Evolutionary conservation across 2,113 vertebrate genomes (phyloP).

Genomic region (Nipponia nippon): DNA sequence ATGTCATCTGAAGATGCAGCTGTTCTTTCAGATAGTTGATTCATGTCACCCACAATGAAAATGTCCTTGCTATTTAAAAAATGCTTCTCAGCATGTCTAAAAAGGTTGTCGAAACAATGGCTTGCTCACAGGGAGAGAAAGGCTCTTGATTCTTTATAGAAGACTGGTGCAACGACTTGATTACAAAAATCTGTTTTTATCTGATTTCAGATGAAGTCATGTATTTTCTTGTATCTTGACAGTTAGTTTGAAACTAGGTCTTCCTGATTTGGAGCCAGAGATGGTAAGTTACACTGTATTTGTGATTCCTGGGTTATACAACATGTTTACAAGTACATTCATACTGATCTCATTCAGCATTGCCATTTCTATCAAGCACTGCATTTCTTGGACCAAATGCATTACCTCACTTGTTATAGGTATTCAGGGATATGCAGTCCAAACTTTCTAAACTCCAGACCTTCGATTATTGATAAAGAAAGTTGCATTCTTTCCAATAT

Average conservation of each 20-base stretch:
- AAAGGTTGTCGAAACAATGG: slow-evolving; percentile 56
- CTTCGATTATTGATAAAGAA: not conserved
- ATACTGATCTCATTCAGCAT: not conserved
- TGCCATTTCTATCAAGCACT: not conserved
- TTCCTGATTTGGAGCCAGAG: not conserved
- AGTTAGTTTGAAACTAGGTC: not conserved
- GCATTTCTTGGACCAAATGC: not conserved
- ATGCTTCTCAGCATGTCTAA: slow-evolving; percentile 57
- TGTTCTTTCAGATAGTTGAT: slow-evolving; percentile 70
- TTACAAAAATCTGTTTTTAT: not conserved
- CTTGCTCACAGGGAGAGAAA: slow-evolving; percentile 17
- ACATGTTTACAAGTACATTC: not conserved
- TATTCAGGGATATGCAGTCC: not conserved
- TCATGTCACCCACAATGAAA: slow-evolving; percentile 73
- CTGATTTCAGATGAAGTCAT: not conserved
- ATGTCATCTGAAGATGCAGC: slow-evolving; percentile 72
- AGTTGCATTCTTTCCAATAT: not conserved
- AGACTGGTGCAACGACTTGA: not conserved
- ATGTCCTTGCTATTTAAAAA: slow-evolving; percentile 72
- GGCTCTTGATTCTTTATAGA: slow-evolving; percentile 9
- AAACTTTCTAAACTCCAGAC: not conserved
- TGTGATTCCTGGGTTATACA: not conserved
- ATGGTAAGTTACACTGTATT: not conserved
- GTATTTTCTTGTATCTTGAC: not conserved
- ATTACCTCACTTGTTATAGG: not conserved